Evolutionary conservation across 2,113 vertebrate species (phyloP), one percentile per base, ranked within the genome.

Genomic region (crab-eating macaque (Macaca fascicularis)): DNA sequence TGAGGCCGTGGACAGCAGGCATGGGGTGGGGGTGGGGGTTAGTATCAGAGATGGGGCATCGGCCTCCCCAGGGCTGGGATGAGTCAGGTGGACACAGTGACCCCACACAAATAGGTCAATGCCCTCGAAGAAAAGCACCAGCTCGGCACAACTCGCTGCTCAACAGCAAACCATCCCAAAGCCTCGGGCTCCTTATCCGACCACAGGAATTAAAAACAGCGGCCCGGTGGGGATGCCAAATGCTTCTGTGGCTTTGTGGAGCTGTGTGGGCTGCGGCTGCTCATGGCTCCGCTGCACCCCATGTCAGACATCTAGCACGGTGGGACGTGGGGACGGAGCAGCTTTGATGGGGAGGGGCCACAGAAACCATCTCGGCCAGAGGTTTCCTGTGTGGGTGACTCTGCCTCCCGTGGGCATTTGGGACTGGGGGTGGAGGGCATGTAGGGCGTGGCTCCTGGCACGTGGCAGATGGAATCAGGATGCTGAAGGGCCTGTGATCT

Each of bases 251-350:
- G 50, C 2, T 1, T 14, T 40, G 64, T 10, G 45, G 10, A 48
- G 45, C 8, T n/a, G 52, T 1, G 16, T 32, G 8, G 1, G 5
- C 11, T 17, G 23, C 11, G 8, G 43, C 45, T 4, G 19, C 11
- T 14, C 6, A 4, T 38, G 10, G 30, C 11, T 27, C 55, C 30
- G 13, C 27, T 16, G 2, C 32, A n/a, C 11, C 50, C n/a, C 23
- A 0, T 10, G 12, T 27, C 1, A 87, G 76, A 50, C 5, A 0
- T 32, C 57, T 4, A 13, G 25, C 6, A 43, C 13, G 12, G 23
- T 1, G 1, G 61, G 72, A 13, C 1, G 0, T 30, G 45, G 45
- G 30, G 11, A 17, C 20, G 19, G 35, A 30, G 20, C 13, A 32
- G 35, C 35, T 89, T 43, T 23, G 25, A 11, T 11, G 50, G 57